Evolutionary conservation across 2,113 vertebrate genomes (phyloP), one percentile per base, ranked within the genome.

Genomic region (Hemibates koningsi): DNA sequence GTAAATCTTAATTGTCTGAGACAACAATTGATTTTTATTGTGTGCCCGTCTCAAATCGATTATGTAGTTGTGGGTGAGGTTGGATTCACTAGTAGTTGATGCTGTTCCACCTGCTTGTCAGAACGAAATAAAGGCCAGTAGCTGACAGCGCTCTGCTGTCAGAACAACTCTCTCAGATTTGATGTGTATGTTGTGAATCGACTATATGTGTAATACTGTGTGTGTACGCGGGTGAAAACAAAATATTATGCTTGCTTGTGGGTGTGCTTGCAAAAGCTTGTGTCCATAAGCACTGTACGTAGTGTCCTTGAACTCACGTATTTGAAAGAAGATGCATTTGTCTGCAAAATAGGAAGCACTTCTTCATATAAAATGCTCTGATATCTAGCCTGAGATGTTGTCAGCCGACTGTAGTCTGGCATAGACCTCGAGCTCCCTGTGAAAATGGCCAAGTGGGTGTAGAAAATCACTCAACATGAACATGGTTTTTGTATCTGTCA

Each of bases 41-140:
- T 53, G 29, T 50, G 61, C 48, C 36, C 3, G 4, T 79, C 21
- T 63, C 80, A 82, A 81, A 82, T 71, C 1, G 19, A 21, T 9
- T 61, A 36, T 68, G 8, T 45, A 41, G 85, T 78, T 9, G 43
- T 5, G 86, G 86, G 85, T 83, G 73, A 38, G 41, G 54, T 66
- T 45, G 61, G 81, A 66, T 61, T 83, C 34, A 10, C 52, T 66
- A 32, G 38, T 84, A 11, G 43, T 14, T 48, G 61, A 38, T 78
- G 82, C 81, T 66, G 34, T 86, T 43, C 56, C 89, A 94, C 86
- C 87, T 92, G 87, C 90, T 84, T 81, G 71, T 93, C 86, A 82
- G 45, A 78, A 45, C 4, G 3, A 80, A 89, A 83, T 82, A 16
- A 63, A 86, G 85, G 27, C 59, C 83, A 85, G 59, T 71, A 24